phyloP scores from a whole-genome alignment of 1,140 invertebrate genomes.

The Lethrus apterus region DNA sequence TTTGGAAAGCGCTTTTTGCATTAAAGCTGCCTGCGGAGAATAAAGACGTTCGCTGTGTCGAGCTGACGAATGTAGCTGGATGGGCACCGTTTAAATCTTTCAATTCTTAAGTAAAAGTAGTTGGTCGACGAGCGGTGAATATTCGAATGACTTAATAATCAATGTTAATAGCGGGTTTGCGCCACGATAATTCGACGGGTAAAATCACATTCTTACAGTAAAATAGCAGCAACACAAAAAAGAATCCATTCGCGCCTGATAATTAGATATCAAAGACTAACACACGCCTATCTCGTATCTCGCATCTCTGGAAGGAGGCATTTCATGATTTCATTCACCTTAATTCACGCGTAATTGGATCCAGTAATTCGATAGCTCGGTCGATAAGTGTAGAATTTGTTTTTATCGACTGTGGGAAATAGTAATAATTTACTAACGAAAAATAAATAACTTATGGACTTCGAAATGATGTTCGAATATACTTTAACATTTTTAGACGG shows the following conservation, averaged over 20 bases:
- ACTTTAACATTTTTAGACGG: too few relatives aligned
- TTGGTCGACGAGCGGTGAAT: slow-evolving; percentile 22
- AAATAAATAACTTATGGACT: background rate
- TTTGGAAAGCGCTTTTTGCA: slow-evolving; percentile 29
- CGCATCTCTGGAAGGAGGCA: slow-evolving; percentile 24
- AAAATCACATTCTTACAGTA: too few relatives aligned
- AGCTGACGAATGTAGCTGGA: slow-evolving; percentile 26
- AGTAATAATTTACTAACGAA: slow-evolving; percentile 16
- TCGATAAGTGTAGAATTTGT: slow-evolving; percentile 26
- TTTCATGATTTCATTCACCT: slow-evolving; percentile 37
- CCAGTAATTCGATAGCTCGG: slow-evolving; percentile 29
- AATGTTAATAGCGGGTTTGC: background rate
- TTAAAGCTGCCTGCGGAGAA: slow-evolving; percentile 28
- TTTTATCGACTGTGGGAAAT: slow-evolving; percentile 30
- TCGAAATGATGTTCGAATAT: too few relatives aligned
- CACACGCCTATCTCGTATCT: slow-evolving; percentile 29
- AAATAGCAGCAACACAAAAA: too few relatives aligned
- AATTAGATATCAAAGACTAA: slow-evolving; percentile 33
- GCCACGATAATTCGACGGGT: background rate
- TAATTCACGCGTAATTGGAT: slow-evolving; percentile 33
- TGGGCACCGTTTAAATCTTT: slow-evolving; percentile 29
- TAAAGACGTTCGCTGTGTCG: slow-evolving; percentile 31
- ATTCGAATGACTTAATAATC: slow-evolving; percentile 15
- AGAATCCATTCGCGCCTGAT: slow-evolving; percentile 19
- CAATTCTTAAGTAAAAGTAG: slow-evolving; percentile 26